Conservation (phyloP, 2,888 invertebrate genomes). For the Palloptera scutellata region DNA sequence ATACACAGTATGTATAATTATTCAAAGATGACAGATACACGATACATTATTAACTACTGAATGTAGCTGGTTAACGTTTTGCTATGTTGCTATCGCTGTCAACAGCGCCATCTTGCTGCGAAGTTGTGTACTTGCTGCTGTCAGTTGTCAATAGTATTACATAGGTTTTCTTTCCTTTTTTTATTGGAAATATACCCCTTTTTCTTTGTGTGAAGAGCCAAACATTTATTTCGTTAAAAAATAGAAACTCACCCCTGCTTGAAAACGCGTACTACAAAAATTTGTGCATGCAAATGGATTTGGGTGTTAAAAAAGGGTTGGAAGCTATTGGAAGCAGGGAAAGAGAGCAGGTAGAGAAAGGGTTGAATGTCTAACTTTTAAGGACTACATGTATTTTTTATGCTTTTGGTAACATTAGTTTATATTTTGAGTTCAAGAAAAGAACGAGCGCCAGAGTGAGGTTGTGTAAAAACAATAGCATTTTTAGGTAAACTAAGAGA, state of each 20-base stretch:
- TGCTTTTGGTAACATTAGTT: not conserved
- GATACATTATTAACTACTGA: no score
- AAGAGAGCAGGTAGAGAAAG: slow-evolving; percentile 12
- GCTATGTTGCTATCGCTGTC: not conserved
- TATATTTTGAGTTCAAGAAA: no score
- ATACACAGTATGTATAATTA: slow-evolving; percentile 1
- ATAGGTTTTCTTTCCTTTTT: not conserved
- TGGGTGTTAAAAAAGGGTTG: slow-evolving; percentile 37
- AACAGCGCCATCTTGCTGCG: slow-evolving; percentile 19
- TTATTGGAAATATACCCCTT: slow-evolving; percentile 2
- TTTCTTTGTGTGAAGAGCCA: not conserved
- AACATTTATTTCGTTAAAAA: slow-evolving; percentile 3
- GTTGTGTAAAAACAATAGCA: no score
- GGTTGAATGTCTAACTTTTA: slow-evolving; percentile 19
- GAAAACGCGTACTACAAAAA: slow-evolving; percentile 50
- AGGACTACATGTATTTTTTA: no score
- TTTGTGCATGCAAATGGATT: slow-evolving; percentile 43
- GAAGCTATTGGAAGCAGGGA: not conserved
- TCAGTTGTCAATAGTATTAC: no score
- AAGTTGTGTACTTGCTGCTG: not conserved
- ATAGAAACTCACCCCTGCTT: not conserved
- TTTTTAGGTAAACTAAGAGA: no score
- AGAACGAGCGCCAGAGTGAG: no score
- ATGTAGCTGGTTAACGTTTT: not conserved
- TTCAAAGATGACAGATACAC: slow-evolving; percentile 7